Conservation (phyloP, 1,140 invertebrate genomes). For the Caenorhabditis latens region DNA sequence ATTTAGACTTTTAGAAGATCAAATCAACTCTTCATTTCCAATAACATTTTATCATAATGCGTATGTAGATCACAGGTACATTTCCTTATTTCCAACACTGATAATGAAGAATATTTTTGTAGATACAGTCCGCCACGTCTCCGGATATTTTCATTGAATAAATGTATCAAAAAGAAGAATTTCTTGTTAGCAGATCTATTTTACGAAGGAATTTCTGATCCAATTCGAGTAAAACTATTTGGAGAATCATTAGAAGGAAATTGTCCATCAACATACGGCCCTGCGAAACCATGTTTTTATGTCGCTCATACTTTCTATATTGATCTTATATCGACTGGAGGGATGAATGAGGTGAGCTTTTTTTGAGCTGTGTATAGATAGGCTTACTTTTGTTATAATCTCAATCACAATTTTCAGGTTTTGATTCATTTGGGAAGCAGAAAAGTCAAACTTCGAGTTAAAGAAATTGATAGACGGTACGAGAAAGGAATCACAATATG, state of each 20-base stretch:
- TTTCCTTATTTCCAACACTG: not conserved
- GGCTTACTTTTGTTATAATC: not conserved
- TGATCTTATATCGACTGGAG: not conserved
- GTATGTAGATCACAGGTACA: slow-evolving; percentile 29
- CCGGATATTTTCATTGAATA: not conserved
- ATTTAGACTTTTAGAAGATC: not conserved
- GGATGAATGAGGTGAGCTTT: not conserved
- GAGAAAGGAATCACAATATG: not conserved
- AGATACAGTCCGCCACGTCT: slow-evolving; percentile 9
- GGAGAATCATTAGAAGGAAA: not conserved
- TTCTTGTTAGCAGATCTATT: not conserved
- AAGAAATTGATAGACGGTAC: not conserved
- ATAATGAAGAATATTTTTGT: not conserved
- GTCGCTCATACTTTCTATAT: not conserved
- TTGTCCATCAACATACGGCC: slow-evolving; percentile 5
- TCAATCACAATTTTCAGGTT: not conserved
- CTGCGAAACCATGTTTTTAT: slow-evolving; percentile 15
- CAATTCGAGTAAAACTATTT: not conserved
- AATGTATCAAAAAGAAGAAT: not conserved
- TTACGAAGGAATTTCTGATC: not conserved
- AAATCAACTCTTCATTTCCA: slow-evolving; percentile 3
- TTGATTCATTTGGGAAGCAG: not conserved
- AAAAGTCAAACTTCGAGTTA: not conserved
- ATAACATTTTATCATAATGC: slow-evolving; percentile 33
- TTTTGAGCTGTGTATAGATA: not conserved